Evolutionary conservation across 2,888 invertebrate genomes (phyloP), one percentile per base, ranked within the genome.

Genomic region (Pantelozetes paolii): DNA sequence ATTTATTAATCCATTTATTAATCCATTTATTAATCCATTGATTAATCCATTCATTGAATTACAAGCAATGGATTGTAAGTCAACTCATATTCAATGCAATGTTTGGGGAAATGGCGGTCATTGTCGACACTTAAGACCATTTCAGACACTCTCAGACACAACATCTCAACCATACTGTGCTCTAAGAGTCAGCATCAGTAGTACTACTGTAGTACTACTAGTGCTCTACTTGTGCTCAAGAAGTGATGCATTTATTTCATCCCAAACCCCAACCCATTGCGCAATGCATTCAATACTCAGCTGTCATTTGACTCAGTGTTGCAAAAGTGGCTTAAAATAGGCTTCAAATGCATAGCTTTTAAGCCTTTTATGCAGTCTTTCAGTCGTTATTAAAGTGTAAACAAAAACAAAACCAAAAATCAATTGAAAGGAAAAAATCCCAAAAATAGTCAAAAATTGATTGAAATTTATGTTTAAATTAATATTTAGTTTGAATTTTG

Each of bases 61-160:
- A 36, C 36, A 36, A 8, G 62, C 18, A 32, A 5, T 30, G 15
- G 15, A 62, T 15, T 40, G 30, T 30, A 64, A 20, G n/a, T 23
- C 18, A 64, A 40, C 36, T 64, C 40, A 64, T 64, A 64, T 64
- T 64, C 45, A 15, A 15, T 45, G 45, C 15, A 45, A 11, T 9
- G 45, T 9, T 42, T 69, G 42, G 42, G 69, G 45, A 69, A 69
- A 69, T 69, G 69, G 69, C 69, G 42, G 69, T 69, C 64, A 64
- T 15, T 57, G 57, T 20, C 62, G 36, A n/a, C 32, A 18, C 59
- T 32, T 59, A 1, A 59, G 30, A 23, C 54, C 23, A 26, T 54
- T 26, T 54, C 50, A 50, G 45, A 11, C n/a, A 20, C 50, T 50
- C 50, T 50, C 54, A 20, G 20, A 26, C 54, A n/a, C n/a, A n/a